Conservation (phyloP, 2,888 invertebrate genomes). For the Sesia bembeciformis region DNA sequence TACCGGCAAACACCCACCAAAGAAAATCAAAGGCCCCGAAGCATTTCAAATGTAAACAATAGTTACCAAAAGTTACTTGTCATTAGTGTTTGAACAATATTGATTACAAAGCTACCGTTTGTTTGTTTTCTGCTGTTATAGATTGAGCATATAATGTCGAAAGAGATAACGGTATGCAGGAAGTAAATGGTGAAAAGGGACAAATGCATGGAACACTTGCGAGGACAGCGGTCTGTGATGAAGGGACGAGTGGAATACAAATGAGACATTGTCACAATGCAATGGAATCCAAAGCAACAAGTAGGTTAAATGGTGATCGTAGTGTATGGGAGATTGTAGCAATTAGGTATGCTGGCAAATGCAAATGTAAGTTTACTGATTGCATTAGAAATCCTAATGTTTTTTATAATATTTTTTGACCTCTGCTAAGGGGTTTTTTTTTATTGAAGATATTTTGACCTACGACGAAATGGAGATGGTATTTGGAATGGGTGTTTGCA, state of each 20-base stretch:
- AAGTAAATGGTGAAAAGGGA: constrained; percentile 26
- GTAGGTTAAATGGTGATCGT: constrained; percentile 68
- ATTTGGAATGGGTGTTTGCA: too few relatives aligned
- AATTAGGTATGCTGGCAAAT: too few relatives aligned
- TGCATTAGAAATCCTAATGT: too few relatives aligned
- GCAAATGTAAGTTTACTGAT: too few relatives aligned
- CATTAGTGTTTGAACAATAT: constrained; percentile 38
- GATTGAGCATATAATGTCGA: constrained; percentile 46
- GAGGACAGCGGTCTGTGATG: constrained; percentile 32
- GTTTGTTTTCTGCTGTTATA: constrained; percentile 38
- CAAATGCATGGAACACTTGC: constrained; percentile 49
- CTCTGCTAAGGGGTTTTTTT: too few relatives aligned
- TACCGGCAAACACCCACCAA: constrained; percentile 28
- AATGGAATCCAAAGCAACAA: constrained; percentile 56
- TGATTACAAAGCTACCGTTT: constrained; percentile 43
- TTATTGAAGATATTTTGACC: too few relatives aligned
- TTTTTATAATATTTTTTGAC: too few relatives aligned
- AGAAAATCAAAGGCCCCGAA: constrained; percentile 49
- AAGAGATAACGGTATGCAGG: constrained; percentile 28
- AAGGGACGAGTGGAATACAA: constrained; percentile 42
- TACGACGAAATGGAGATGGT: too few relatives aligned
- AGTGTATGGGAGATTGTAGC: too few relatives aligned
- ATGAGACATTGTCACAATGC: constrained; percentile 55
- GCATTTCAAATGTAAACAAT: constrained; percentile 40
- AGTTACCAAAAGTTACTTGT: constrained; percentile 19